These are phyloP conservation scores for Charanyca ferruginea DNA, from an alignment of 2,888 invertebrate genomes.

Conservation along the genomic window DNA sequence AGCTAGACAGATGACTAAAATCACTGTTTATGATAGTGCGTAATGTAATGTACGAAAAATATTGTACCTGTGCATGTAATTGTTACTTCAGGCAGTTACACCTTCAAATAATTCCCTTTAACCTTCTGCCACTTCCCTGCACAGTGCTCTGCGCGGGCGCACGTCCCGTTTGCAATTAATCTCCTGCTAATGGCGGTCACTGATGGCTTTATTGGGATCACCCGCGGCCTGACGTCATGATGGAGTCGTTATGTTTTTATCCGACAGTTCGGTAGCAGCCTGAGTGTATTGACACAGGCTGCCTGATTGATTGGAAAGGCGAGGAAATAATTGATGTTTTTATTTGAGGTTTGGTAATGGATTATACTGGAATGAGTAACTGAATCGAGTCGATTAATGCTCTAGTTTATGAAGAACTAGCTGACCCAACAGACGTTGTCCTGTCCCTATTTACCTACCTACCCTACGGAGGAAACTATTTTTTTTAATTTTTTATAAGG, in stretches of 20 bases:
- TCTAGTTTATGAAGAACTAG: not conserved
- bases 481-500: too few relatives aligned
- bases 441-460: too few relatives aligned
- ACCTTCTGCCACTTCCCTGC: conserved; percentile 20
- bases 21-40: too few relatives aligned
- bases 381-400: not conserved
- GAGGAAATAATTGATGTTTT: conserved; percentile 8
- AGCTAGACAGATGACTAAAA: too few relatives aligned
- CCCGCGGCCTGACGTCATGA: conserved; percentile 38
- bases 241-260: conserved; percentile 28
- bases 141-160: conserved; percentile 5
- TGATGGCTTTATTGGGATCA: conserved; percentile 58
- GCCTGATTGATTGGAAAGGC: conserved; percentile 33
- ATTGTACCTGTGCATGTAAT: too few relatives aligned
- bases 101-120: not conserved
- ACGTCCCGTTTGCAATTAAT: conserved; percentile 55
- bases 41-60: too few relatives aligned
- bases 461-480: too few relatives aligned
- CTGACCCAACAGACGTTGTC: too few relatives aligned
- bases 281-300: conserved; percentile 18
- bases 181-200: conserved; percentile 45
- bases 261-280: conserved; percentile 18
- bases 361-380: not conserved
- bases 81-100: too few relatives aligned
- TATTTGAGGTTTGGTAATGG: conserved; percentile 4